Evolutionary conservation across 1,140 invertebrate species (phyloP).

Genomic region (Trichomalopsis sarcophagae): DNA sequence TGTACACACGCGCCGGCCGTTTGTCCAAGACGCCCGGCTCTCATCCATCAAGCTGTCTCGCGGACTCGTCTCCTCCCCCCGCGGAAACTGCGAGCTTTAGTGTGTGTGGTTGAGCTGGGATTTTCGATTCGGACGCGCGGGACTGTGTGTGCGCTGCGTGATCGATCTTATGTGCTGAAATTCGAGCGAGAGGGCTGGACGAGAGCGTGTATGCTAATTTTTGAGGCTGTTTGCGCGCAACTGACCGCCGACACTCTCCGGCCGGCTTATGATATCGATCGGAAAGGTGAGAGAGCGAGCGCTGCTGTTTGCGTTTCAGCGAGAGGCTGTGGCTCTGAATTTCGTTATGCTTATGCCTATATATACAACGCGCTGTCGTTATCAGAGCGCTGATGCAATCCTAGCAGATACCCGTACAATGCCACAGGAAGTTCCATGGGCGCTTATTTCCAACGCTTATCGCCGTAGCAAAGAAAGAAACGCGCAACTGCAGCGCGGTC

Average conservation of each 20-base stretch:
- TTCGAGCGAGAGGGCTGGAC: background rate
- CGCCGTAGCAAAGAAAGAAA: background rate
- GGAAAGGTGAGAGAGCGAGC: no score
- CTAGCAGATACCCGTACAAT: no score
- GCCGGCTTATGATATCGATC: no score
- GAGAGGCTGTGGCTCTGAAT: no score
- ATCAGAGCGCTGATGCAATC: no score
- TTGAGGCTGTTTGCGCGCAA: background rate
- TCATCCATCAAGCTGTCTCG: slow-evolving; percentile 61
- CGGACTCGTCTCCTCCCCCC: slow-evolving; percentile 44
- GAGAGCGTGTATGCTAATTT: background rate
- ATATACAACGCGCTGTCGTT: no score
- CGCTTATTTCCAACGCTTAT: no score
- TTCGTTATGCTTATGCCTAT: no score
- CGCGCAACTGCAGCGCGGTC: background rate
- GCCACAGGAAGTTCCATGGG: no score
- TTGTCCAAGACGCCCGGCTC: slow-evolving; percentile 23
- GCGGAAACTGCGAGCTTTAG: no score
- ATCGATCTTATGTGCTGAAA: background rate
- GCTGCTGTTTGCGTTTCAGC: no score
- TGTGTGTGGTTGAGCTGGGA: background rate
- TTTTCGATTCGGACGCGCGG: background rate
- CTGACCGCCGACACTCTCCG: no score
- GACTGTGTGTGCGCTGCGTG: background rate
- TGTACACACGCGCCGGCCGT: slow-evolving; percentile 26